Evolutionary conservation across 1,140 invertebrate species (phyloP).

Genomic region (Pantala flavescens): DNA sequence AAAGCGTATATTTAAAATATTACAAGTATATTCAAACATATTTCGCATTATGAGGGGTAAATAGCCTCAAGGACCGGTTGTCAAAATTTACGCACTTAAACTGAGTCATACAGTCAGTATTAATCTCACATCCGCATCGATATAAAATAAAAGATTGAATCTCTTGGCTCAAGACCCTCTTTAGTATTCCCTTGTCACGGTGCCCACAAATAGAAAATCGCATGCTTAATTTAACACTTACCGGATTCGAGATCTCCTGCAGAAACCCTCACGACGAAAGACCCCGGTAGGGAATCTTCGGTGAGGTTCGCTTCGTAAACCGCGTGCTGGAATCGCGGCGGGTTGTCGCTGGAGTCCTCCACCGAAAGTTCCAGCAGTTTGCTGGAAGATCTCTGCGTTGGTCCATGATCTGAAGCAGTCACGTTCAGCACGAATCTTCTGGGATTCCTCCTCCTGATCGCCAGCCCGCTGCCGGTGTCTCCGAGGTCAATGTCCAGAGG

Average conservation of each 20-base stretch:
- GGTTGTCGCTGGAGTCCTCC: slow-evolving; percentile 60
- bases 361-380: slow-evolving; percentile 54
- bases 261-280: slow-evolving; percentile 62
- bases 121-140: no score
- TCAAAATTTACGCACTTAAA: no score
- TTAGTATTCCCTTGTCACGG: no score
- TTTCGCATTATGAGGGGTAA: no score
- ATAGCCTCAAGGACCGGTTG: no score
- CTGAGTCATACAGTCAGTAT: no score
- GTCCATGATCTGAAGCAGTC: slow-evolving; percentile 71
- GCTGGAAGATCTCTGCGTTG: slow-evolving; percentile 49
- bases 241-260: slow-evolving; percentile 56
- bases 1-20: no score
- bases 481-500: slow-evolving; percentile 42
- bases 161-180: no score
- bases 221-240: slow-evolving; percentile 26
- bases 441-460: slow-evolving; percentile 28
- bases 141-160: no score
- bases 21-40: no score
- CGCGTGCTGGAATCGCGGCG: slow-evolving; percentile 66
- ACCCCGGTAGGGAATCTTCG: slow-evolving; percentile 66
- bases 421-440: slow-evolving; percentile 58
- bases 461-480: slow-evolving; percentile 19
- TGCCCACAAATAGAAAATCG: not conserved
- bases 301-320: slow-evolving; percentile 66